Evolutionary conservation across 2,113 vertebrate genomes (phyloP).

Genomic region (Poicephalus meyeri): DNA sequence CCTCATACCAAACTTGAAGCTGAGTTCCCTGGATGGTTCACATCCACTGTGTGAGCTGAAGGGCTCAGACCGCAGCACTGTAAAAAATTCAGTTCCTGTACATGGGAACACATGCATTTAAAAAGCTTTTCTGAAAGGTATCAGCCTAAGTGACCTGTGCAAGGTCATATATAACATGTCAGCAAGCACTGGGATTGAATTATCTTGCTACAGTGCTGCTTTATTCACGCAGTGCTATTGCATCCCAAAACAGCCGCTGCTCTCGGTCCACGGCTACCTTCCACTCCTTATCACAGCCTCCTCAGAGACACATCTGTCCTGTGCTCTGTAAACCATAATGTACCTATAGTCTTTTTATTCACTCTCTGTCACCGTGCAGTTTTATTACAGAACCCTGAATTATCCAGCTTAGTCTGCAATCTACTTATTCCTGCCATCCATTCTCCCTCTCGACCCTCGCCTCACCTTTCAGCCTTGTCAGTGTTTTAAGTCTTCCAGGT

Average conservation of each 20-base stretch:
- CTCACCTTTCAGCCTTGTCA: constrained; percentile 9
- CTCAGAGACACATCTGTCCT: constrained; percentile 56
- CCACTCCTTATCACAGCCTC: constrained; percentile 31
- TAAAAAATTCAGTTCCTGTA: neutral
- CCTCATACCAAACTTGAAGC: neutral
- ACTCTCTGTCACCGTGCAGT: constrained; percentile 10
- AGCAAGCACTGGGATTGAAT: neutral
- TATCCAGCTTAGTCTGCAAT: constrained; percentile 28
- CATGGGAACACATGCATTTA: neutral
- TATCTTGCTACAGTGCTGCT: neutral
- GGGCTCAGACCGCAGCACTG: neutral
- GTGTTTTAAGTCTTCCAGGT: constrained; percentile 2
- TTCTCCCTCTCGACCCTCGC: neutral
- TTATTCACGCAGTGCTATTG: constrained; percentile 6
- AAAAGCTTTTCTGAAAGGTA: constrained; percentile 8
- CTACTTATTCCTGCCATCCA: neutral
- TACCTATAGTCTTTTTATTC: constrained; percentile 59
- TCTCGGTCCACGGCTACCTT: neutral
- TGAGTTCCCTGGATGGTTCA: neutral
- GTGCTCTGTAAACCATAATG: constrained; percentile 48
- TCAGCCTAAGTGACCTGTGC: constrained; percentile 30
- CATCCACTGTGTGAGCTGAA: neutral
- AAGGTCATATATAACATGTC: constrained; percentile 17
- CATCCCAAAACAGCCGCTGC: neutral
- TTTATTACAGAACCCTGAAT: constrained; percentile 61